phyloP scores from a whole-genome alignment of 2,888 invertebrate genomes.

The Andrena trimmerana region DNA sequence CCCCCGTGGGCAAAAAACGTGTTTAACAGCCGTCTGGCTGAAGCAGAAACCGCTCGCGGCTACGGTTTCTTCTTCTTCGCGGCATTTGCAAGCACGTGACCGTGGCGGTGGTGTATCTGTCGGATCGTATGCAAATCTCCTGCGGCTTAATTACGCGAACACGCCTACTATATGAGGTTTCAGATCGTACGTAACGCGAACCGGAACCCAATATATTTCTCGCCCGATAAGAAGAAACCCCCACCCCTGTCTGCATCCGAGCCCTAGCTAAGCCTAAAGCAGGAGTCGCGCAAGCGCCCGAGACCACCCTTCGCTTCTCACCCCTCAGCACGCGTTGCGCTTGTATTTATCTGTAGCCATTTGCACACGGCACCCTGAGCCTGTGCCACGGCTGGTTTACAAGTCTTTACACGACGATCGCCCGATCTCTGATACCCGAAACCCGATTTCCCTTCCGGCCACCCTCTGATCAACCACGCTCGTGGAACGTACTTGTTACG shows the following conservation, averaged over 20 bases:
- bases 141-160: conserved; percentile 84
- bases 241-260: conserved; percentile 10
- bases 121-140: conserved; percentile 84
- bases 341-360: conserved; percentile 48
- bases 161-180: conserved; percentile 81
- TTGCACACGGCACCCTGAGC: conserved; percentile 30
- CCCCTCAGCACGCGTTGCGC: conserved; percentile 1
- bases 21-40: conserved; percentile 77
- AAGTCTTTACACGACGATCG: conserved; percentile 65
- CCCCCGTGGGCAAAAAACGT: conserved; percentile 73
- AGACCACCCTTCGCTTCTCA: background rate
- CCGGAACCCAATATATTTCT: conserved; percentile 76
- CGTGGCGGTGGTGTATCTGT: conserved; percentile 73
- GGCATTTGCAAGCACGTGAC: conserved; percentile 44
- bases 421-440: conserved; percentile 57
- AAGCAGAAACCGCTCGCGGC: conserved; percentile 63
- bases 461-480: conserved; percentile 30
- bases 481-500: background rate
- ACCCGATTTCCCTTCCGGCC: conserved; percentile 55
- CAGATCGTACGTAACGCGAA: conserved; percentile 80
- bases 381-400: conserved; percentile 54
- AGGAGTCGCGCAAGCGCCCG: conserved; percentile 25
- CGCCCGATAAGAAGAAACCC: conserved; percentile 73
- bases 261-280: conserved; percentile 32
- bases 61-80: conserved; percentile 74